Base-by-base conservation (phyloP, 2,888 invertebrate genomes). In the Trimorus sp. region DNA sequence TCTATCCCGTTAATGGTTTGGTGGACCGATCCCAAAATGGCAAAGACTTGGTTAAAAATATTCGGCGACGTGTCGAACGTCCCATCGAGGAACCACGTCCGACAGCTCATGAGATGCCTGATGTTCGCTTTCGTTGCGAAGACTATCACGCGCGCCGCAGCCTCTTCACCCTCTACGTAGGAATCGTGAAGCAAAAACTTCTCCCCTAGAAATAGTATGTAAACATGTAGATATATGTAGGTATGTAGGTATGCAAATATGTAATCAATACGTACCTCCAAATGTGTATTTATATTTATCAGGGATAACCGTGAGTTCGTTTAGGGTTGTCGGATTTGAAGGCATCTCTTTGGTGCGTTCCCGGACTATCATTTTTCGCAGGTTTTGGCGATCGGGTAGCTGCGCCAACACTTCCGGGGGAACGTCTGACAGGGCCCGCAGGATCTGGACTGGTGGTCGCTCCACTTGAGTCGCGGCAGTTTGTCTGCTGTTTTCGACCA, bases 271-370 rank as follows among this genome's bases (percentile, higher is more conserved):
- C 6, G 9, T 45, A 45, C 45, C 45, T 4, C 45, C 45, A 45
- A 45, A 12, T 45, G 45, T 45, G 45, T 45, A n/a, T 56, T 56
- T 58, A 37, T 58, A 58, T 58, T 58, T 58, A 5, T 40, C 40
- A 40, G 40, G 40, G 7, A 40, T 14, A 6, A 6, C 40, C 26
- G 1, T 26, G 26, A 56, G 3, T 26, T 58, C 58, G 8, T 2
- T 58, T 38, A 58, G 26, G 37, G 58, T n/a, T n/a, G 37, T 37
- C 37, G n/a, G 37, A 58, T 58, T 58, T 14, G 58, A 58, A 37
- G n/a, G 58, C 5, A 37, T 58, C n/a, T 12, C 26, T 4, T 8
- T 26, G 38, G 58, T 58, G 36, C 38, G 4, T 38, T 11, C 12
- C 36, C 56, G 37, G 9, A 37, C 26, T 3, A 26, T 26, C 58